These are phyloP conservation scores for Oscheius sp. DNA, from an alignment of 2,888 invertebrate species.

Conservation along the genomic window DNA sequence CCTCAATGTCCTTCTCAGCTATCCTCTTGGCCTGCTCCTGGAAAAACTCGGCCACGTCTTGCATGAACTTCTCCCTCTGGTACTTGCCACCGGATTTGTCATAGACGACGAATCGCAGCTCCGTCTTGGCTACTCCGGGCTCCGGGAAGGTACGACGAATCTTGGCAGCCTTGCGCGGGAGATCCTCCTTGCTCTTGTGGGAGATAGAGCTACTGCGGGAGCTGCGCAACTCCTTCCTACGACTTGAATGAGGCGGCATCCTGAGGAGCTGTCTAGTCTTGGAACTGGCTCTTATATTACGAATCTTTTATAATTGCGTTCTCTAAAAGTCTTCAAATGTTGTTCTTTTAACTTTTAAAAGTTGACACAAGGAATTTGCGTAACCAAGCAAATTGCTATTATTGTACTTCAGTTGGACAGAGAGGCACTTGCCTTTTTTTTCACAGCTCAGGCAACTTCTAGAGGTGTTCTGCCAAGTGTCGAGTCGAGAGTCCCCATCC, in stretches of 20 bases:
- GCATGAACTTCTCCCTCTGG: constrained; percentile 10
- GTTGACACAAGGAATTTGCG: too few species aligned
- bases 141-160: constrained; percentile 23
- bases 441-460: too few species aligned
- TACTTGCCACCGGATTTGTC: not conserved
- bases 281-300: too few species aligned
- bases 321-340: too few species aligned
- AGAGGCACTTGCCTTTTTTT: too few species aligned
- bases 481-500: too few species aligned
- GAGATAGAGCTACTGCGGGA: not conserved
- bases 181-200: not conserved
- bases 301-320: too few species aligned
- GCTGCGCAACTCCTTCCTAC: not conserved
- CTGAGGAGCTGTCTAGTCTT: not conserved
- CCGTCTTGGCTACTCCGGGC: not conserved
- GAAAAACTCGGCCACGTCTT: constrained; percentile 24
- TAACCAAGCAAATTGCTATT: too few species aligned
- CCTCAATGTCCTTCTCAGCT: constrained; percentile 3
- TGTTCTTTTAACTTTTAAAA: too few species aligned
- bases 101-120: constrained; percentile 13
- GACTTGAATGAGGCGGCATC: constrained; percentile 1
- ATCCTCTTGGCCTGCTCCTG: constrained; percentile 9
- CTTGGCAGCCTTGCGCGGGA: constrained; percentile 19
- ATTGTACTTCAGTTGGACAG: too few species aligned
- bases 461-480: too few species aligned